Evolutionary conservation across 1,140 invertebrate genomes (phyloP).

Genomic region (Trypoxylus dichotomus): DNA sequence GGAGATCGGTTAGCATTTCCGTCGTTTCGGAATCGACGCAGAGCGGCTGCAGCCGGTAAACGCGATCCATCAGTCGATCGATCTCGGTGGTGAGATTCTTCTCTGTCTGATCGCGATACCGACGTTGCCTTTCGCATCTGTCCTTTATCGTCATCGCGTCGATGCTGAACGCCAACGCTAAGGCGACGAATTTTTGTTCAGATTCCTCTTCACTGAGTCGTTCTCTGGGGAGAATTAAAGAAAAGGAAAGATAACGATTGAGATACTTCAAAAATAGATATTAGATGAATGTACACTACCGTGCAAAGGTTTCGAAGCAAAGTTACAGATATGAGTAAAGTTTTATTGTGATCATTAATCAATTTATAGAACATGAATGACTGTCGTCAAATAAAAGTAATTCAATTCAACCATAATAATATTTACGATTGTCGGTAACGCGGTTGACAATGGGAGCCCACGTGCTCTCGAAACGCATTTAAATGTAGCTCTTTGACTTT

Average conservation of each 20-base stretch:
- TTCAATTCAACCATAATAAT: too few species aligned
- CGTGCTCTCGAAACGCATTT: too few species aligned
- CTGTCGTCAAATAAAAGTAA: too few species aligned
- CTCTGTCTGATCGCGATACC: constrained; percentile 51
- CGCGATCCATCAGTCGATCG: constrained; percentile 45
- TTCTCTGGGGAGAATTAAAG: constrained; percentile 37
- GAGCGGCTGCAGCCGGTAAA: constrained; percentile 44
- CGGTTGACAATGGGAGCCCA: too few species aligned
- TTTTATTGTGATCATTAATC: too few species aligned
- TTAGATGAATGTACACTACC: too few species aligned
- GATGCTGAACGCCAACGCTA: constrained; percentile 50
- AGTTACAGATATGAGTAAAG: too few species aligned
- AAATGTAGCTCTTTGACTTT: too few species aligned
- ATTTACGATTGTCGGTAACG: too few species aligned
- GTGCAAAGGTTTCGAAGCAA: too few species aligned
- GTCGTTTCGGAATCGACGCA: constrained; percentile 50
- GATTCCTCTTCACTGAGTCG: constrained; percentile 47
- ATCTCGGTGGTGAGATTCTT: constrained; percentile 49
- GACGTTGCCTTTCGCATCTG: constrained; percentile 46
- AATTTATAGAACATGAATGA: too few species aligned
- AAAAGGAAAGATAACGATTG: neutral
- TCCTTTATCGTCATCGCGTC: constrained; percentile 49
- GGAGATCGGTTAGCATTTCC: constrained; percentile 44
- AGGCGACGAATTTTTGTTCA: constrained; percentile 50
- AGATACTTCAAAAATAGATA: too few species aligned